A percentile compares a stretch with the other conserved stretches of the same genome.
phyloP scores from a whole-genome alignment of 2,797 vertebrate genomes.

The Enteromius fasciolatus region DNA sequence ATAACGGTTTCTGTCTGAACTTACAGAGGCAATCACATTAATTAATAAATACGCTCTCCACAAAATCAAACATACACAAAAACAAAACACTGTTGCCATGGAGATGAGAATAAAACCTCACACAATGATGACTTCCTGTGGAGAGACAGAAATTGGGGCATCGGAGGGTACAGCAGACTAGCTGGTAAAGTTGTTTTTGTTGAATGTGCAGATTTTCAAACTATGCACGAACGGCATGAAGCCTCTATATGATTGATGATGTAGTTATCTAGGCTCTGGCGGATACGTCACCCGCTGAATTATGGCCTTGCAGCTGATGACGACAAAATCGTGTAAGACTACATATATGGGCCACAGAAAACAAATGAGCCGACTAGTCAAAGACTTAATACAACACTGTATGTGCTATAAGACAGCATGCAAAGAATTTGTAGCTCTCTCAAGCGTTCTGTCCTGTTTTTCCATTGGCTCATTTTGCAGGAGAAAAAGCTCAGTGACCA shows the following conservation, averaged over 20 bases:
- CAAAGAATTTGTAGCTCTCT: conserved; percentile 6
- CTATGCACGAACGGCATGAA: conserved; percentile 59
- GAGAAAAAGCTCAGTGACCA: not conserved
- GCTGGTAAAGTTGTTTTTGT: conserved; percentile 61
- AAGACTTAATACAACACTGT: conserved; percentile 50
- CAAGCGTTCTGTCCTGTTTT: not conserved
- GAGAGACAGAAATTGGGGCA: conserved; percentile 56
- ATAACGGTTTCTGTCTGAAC: conserved; percentile 1
- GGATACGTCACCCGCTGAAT: conserved; percentile 77
- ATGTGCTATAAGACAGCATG: conserved; percentile 18
- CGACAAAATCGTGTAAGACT: conserved; percentile 69
- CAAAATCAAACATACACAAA: conserved; percentile 39
- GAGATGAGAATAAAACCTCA: conserved; percentile 36
- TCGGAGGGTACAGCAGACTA: conserved; percentile 29
- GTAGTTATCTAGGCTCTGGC: conserved; percentile 67
- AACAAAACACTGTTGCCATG: conserved; percentile 42
- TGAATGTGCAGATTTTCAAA: conserved; percentile 67
- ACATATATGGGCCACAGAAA: conserved; percentile 73
- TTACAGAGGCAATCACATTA: conserved; percentile 15
- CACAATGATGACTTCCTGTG: conserved; percentile 31
- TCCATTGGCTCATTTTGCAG: not conserved
- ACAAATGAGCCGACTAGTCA: conserved; percentile 65
- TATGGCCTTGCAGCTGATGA: conserved; percentile 71
- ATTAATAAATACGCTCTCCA: conserved; percentile 17
- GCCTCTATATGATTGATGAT: conserved; percentile 73